These are phyloP conservation scores for Atta colombica DNA, from an alignment of 1,140 invertebrate genomes.

Conservation along the genomic window DNA sequence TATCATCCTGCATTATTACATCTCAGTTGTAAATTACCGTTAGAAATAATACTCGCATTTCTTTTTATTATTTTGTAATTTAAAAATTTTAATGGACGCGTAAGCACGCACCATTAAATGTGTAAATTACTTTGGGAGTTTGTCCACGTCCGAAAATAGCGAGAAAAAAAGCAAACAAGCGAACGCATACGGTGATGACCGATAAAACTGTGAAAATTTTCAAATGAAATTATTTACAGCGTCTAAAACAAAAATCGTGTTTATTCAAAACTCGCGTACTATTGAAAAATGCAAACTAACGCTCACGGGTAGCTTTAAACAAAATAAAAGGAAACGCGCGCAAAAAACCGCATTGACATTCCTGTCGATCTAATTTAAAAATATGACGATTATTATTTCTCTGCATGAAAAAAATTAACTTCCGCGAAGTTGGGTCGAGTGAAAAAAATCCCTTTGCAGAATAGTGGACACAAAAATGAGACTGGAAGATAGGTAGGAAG, in stretches of 20 bases:
- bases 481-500: not conserved
- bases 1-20: conserved; percentile 1
- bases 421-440: conserved; percentile 2
- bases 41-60: not conserved
- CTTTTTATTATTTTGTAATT: not conserved
- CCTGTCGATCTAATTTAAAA: conserved; percentile 66
- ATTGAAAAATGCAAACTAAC: conserved; percentile 57
- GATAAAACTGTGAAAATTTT: conserved; percentile 60
- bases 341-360: conserved; percentile 46
- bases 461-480: conserved; percentile 21
- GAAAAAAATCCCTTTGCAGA: conserved; percentile 12
- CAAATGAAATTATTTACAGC: conserved; percentile 61
- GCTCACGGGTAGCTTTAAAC: conserved; percentile 46
- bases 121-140: conserved; percentile 46
- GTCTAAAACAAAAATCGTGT: conserved; percentile 61
- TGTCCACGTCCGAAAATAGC: conserved; percentile 24
- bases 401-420: conserved; percentile 40
- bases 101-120: conserved; percentile 36
- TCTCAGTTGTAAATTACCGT: conserved; percentile 1
- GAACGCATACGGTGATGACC: not conserved
- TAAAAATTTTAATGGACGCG: conserved; percentile 36
- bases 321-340: conserved; percentile 39
- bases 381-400: conserved; percentile 65
- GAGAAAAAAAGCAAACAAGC: conserved; percentile 49
- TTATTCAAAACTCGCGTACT: conserved; percentile 53